Evolutionary conservation across 2,113 vertebrate genomes (phyloP).

Genomic region (Notechis scutatus): DNA sequence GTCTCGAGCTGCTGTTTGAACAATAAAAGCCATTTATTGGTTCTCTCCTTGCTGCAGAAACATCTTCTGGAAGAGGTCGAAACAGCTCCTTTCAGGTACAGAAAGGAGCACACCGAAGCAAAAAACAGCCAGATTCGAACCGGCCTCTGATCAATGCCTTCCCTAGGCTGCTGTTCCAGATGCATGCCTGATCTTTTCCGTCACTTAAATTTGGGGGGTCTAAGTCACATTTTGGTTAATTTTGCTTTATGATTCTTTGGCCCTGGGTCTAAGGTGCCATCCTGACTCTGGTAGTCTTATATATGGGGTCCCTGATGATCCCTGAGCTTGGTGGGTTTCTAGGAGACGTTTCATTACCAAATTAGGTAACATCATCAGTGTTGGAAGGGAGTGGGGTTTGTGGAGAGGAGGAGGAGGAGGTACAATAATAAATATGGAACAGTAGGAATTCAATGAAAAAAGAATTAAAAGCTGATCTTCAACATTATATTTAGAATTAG

Average conservation of each 20-base stretch:
- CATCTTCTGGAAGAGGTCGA: not conserved
- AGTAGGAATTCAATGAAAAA: not conserved
- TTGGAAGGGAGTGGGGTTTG: not conserved
- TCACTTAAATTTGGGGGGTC: not conserved
- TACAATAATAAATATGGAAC: not conserved
- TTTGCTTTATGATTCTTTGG: not conserved
- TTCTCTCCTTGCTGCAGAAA: not conserved
- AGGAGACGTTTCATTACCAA: too few relatives aligned
- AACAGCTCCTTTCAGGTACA: not conserved
- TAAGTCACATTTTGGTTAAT: not conserved
- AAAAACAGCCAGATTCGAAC: not conserved
- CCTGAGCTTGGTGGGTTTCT: not conserved
- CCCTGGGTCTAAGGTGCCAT: not conserved
- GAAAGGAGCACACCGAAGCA: not conserved
- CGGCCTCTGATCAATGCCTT: accelerated
- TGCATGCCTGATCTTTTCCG: not conserved
- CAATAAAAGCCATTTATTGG: not conserved
- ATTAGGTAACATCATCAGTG: too few relatives aligned
- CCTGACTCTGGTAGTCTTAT: not conserved
- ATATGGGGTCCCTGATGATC: not conserved
- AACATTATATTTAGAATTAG: not conserved
- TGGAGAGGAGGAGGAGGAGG: too few relatives aligned
- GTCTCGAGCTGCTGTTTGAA: not conserved
- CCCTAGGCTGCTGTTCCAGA: not conserved
- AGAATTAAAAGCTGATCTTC: not conserved